Conservation (phyloP, 1,140 invertebrate genomes). For the Meloidogyne exigua region DNA sequence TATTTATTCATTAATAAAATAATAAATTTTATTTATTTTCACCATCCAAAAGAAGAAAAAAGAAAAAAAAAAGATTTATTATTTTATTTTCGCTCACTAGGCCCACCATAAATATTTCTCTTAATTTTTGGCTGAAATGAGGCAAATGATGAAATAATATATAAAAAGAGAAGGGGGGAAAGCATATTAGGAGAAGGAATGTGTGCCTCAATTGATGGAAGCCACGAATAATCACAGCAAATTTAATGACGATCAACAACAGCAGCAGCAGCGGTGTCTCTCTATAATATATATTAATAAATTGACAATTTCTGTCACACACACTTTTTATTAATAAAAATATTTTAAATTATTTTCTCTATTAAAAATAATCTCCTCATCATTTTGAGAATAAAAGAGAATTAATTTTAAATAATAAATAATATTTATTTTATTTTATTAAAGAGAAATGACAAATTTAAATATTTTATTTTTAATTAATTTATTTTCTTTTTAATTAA, state of each 20-base stretch:
- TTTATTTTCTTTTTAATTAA: not conserved
- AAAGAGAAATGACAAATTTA: no score
- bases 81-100: not conserved
- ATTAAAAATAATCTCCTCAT: not conserved
- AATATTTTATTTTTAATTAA: no score
- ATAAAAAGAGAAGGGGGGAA: not conserved
- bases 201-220: not conserved
- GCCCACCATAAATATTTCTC: not conserved
- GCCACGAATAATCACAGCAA: not conserved
- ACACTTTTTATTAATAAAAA: not conserved
- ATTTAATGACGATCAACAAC: not conserved
- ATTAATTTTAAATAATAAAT: not conserved
- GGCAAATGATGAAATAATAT: not conserved
- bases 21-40: not conserved
- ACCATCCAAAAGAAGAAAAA: not conserved
- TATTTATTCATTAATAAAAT: no score
- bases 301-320: not conserved
- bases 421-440: no score
- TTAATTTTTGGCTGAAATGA: conserved; percentile 3
- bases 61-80: not conserved
- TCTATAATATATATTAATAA: not conserved
- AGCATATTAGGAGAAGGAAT: not conserved
- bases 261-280: no score
- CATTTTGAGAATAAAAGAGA: not conserved
- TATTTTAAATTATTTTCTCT: not conserved